A percentile compares a stretch with the other conserved stretches of the same genome.
phyloP scores from a whole-genome alignment of 2,797 vertebrate species.

The Silurus aristotelis region DNA sequence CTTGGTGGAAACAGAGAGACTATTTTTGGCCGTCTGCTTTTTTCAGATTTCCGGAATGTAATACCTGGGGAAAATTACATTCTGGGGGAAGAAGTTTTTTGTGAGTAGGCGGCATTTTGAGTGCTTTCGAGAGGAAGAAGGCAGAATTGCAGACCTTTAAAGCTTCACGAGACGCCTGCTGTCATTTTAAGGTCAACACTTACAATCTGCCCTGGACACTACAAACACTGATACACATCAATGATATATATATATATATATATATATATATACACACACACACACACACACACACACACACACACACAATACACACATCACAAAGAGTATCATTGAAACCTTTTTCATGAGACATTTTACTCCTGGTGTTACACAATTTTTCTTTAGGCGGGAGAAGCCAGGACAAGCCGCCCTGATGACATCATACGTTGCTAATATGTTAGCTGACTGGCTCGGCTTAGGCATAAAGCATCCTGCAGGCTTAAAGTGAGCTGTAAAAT shows the following conservation, averaged over 20 bases:
- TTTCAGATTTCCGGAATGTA: slow-evolving; percentile 59
- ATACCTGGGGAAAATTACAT: slow-evolving; percentile 62
- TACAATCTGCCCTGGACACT: slow-evolving; percentile 21
- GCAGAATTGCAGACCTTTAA: slow-evolving; percentile 40
- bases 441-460: not conserved
- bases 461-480: not conserved
- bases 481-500: not conserved
- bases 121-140: slow-evolving; percentile 22
- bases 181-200: slow-evolving; percentile 34
- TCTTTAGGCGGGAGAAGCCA: not conserved
- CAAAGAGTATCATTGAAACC: too few species aligned
- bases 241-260: not conserved
- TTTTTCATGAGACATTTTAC: not conserved
- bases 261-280: not conserved
- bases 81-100: slow-evolving; percentile 53
- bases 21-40: slow-evolving; percentile 57
- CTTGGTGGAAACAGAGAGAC: not conserved
- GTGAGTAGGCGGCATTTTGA: slow-evolving; percentile 47
- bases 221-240: slow-evolving; percentile 23
- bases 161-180: slow-evolving; percentile 23
- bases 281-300: slow-evolving; percentile 11
- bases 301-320: not conserved
- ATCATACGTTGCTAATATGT: not conserved
- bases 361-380: not conserved
- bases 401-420: not conserved